Percentiles rank a stretch among this genome's conserved stretches.
These are phyloP conservation scores for Xenopus petersii DNA, from an alignment of 2,797 vertebrate genomes.

Conservation along the genomic window DNA sequence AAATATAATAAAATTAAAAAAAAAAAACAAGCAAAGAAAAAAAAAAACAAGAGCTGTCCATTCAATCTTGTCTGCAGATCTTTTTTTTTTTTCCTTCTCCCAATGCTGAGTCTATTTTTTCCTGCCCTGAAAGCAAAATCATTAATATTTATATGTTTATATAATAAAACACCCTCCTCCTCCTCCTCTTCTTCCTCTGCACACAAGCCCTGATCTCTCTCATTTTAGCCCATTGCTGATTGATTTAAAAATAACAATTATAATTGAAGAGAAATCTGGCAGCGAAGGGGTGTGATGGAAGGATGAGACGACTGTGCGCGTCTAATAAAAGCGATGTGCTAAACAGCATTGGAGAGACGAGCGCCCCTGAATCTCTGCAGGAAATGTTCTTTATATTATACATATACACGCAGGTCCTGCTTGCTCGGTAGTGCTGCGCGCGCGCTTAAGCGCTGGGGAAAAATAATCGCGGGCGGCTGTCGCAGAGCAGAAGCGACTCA, in stretches of 20 bases:
- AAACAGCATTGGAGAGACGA: constrained; percentile 72
- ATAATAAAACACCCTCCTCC: constrained; percentile 73
- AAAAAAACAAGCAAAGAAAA: constrained; percentile 51
- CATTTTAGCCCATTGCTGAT: constrained; percentile 54
- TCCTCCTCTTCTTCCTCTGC: constrained; percentile 29
- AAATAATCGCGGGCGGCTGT: not conserved
- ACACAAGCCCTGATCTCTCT: constrained; percentile 56
- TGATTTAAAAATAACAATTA: constrained; percentile 48
- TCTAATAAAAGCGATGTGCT: constrained; percentile 70
- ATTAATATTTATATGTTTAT: constrained; percentile 76
- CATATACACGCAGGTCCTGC: constrained; percentile 87
- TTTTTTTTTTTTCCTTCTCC: constrained; percentile 50
- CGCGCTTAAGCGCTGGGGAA: not conserved
- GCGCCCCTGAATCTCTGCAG: constrained; percentile 87
- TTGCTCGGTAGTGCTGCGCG: constrained; percentile 59
- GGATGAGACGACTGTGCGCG: constrained; percentile 55
- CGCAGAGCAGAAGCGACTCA: not conserved
- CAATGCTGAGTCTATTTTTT: constrained; percentile 52
- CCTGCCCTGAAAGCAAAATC: constrained; percentile 57
- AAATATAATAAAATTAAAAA: not conserved
- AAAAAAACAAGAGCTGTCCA: constrained; percentile 55
- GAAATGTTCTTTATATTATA: constrained; percentile 89
- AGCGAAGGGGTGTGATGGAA: constrained; percentile 58
- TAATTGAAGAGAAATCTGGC: constrained; percentile 57
- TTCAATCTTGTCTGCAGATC: constrained; percentile 61